Evolutionary conservation across 2,113 vertebrate species (phyloP).

Genomic region (Oryzias curvinotus): DNA sequence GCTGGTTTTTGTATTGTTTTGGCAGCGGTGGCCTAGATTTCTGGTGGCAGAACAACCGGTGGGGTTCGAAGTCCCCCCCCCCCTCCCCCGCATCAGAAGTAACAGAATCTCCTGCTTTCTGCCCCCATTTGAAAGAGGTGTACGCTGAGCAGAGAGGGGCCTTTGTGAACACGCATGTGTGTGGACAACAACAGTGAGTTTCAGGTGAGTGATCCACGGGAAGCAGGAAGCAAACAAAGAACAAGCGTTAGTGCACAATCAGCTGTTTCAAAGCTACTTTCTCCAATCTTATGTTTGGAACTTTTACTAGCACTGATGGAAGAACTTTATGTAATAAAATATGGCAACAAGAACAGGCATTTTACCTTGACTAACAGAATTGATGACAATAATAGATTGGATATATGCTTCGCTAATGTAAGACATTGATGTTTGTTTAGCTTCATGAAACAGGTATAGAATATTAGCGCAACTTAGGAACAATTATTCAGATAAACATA

Average conservation of each 20-base stretch:
- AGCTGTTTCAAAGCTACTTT: no score
- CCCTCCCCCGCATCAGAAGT: constrained; percentile 56
- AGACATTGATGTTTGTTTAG: no score
- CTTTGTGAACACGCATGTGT: constrained; percentile 43
- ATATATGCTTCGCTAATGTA: no score
- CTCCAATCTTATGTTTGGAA: no score
- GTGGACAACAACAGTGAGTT: constrained; percentile 41
- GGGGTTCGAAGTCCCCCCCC: constrained; percentile 60
- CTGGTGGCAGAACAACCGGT: constrained; percentile 44
- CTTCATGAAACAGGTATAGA: no score
- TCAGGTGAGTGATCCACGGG: background rate
- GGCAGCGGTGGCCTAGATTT: constrained; percentile 38
- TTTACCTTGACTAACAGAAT: no score
- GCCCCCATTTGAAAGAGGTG: constrained; percentile 33
- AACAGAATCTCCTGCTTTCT: constrained; percentile 56
- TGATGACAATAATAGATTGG: no score
- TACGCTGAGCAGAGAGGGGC: constrained; percentile 39
- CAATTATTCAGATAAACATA: no score
- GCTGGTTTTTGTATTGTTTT: constrained; percentile 1
- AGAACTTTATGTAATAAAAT: no score
- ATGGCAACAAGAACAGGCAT: no score
- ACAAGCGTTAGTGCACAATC: background rate
- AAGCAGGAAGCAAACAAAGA: background rate
- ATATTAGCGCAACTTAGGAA: no score
- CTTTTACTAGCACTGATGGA: no score